These are phyloP conservation scores for Eristalis pertinax DNA, from an alignment of 2,888 invertebrate genomes.

Conservation along the genomic window DNA sequence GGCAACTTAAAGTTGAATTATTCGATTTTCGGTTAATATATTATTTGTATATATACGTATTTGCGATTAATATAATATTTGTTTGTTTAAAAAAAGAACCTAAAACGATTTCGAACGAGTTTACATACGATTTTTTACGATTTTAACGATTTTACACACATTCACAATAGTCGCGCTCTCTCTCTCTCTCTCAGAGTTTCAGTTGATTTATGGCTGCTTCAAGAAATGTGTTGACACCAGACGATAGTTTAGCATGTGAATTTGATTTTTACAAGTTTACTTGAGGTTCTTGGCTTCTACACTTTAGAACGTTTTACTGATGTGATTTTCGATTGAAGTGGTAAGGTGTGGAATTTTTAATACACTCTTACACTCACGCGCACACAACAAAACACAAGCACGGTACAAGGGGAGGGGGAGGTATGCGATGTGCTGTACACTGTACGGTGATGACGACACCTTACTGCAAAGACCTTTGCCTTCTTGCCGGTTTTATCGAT, in stretches of 20 bases:
- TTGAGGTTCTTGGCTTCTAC: conserved; percentile 22
- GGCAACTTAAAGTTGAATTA: background rate
- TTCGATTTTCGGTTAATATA: background rate
- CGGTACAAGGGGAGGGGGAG: background rate
- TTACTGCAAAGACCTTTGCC: background rate
- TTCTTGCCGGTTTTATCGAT: conserved; percentile 5
- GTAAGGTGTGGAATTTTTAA: conserved; percentile 19
- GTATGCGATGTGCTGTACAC: background rate
- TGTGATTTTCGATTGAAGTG: background rate
- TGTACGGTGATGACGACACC: conserved; percentile 35
- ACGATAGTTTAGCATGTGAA: conserved; percentile 93
- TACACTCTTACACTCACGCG: background rate
- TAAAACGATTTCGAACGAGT: background rate
- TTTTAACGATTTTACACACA: conserved; percentile 44
- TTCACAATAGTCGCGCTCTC: conserved; percentile 32
- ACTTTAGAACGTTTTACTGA: conserved; percentile 37
- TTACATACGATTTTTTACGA: background rate
- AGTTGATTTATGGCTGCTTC: conserved; percentile 92
- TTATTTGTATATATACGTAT: background rate
- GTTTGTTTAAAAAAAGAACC: background rate
- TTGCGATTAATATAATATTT: background rate
- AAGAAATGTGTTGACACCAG: conserved; percentile 95
- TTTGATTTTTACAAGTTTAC: conserved; percentile 54
- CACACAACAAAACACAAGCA: background rate
- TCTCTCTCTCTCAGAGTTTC: background rate